phyloP scores from a whole-genome alignment of 2,113 vertebrate genomes.

The Poeciliopsis turrubarensis region DNA sequence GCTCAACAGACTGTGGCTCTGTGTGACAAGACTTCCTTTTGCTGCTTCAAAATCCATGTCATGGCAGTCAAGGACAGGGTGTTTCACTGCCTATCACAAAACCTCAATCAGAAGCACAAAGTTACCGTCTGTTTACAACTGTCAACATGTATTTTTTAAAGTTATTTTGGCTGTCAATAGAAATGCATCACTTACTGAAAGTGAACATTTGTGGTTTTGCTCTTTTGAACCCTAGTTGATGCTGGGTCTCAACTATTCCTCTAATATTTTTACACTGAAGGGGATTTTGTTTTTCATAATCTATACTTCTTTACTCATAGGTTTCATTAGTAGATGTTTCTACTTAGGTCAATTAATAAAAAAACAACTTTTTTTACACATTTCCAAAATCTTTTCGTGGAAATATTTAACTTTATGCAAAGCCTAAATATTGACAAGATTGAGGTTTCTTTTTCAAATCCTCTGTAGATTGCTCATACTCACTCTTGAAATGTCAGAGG shows the following conservation, averaged over 20 bases:
- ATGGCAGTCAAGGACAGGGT: constrained; percentile 30
- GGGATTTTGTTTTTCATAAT: neutral
- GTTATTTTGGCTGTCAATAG: neutral
- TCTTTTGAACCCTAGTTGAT: neutral
- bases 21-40: constrained; percentile 57
- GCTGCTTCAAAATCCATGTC: constrained; percentile 34
- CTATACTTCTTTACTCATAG: neutral
- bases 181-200: neutral
- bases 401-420: neutral
- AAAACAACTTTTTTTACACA: too few relatives aligned
- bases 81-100: neutral
- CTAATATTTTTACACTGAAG: neutral
- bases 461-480: neutral
- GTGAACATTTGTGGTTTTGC: too few relatives aligned
- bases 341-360: too few relatives aligned
- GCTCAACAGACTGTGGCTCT: constrained; percentile 66
- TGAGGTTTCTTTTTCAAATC: too few relatives aligned
- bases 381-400: too few relatives aligned
- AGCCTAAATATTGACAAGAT: neutral
- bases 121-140: neutral
- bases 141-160: neutral
- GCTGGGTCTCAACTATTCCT: too few relatives aligned
- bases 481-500: too few relatives aligned
- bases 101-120: neutral
- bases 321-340: too few relatives aligned